These are phyloP conservation scores for Euleptes europaea DNA, from an alignment of 2,113 vertebrate genomes.

Conservation along the genomic window DNA sequence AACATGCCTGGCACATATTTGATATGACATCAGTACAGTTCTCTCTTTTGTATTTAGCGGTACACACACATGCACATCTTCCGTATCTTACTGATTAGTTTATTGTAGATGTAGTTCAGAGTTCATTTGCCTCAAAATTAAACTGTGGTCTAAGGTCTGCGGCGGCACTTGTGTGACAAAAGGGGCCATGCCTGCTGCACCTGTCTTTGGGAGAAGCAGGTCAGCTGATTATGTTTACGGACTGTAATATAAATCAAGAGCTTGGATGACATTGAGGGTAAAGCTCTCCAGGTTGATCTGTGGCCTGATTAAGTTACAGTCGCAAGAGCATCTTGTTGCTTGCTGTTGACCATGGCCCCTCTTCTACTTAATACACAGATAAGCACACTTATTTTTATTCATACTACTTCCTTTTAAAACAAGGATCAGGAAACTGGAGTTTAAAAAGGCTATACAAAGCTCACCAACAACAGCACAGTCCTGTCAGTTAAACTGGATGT, in stretches of 20 bases:
- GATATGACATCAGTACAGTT: no score
- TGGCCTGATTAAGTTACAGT: constrained; percentile 49
- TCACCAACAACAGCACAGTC: constrained; percentile 51
- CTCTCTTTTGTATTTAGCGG: constrained; percentile 31
- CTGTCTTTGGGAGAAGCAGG: constrained; percentile 43
- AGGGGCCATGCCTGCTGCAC: constrained; percentile 50
- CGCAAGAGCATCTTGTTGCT: constrained; percentile 31
- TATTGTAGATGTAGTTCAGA: constrained; percentile 26
- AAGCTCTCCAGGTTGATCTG: constrained; percentile 47
- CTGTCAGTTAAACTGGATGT: constrained; percentile 33
- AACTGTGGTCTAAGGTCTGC: constrained; percentile 21
- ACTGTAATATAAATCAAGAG: constrained; percentile 62
- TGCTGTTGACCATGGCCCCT: constrained; percentile 54
- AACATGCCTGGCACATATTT: no score
- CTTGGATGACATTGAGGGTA: constrained; percentile 54
- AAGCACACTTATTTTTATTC: constrained; percentile 53
- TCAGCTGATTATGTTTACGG: constrained; percentile 53
- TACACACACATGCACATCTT: neutral
- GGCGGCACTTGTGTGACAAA: constrained; percentile 60
- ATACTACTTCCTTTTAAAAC: constrained; percentile 4
- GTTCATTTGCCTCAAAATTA: constrained; percentile 26
- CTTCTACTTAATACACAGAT: constrained; percentile 44
- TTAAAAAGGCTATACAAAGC: constrained; percentile 49
- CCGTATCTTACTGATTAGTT: no score
- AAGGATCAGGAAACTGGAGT: constrained; percentile 21